These are phyloP conservation scores for Gerris buenoi DNA, from an alignment of 1,140 invertebrate species.

Conservation along the genomic window DNA sequence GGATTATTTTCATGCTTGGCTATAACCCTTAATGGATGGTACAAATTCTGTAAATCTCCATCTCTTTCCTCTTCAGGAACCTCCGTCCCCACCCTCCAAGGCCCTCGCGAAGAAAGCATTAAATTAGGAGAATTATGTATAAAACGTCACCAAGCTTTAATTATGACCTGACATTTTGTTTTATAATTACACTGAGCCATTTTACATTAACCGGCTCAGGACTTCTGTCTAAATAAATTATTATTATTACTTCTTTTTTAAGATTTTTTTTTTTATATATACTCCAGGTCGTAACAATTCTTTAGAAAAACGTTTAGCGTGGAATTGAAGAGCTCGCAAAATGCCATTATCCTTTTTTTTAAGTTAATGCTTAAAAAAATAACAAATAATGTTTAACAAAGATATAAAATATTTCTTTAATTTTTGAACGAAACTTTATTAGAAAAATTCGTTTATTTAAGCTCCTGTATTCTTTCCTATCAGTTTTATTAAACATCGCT, in stretches of 20 bases:
- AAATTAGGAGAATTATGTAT: background rate
- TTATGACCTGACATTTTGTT: background rate
- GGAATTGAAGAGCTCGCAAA: too few species aligned
- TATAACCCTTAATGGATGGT: background rate
- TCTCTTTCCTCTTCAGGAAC: background rate
- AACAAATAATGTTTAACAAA: too few species aligned
- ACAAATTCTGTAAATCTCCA: background rate
- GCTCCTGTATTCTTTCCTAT: too few species aligned
- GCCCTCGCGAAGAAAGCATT: background rate
- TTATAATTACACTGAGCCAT: background rate
- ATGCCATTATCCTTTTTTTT: too few species aligned
- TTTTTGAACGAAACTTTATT: too few species aligned
- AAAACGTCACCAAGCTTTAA: background rate
- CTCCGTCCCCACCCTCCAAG: background rate
- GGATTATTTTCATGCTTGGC: background rate
- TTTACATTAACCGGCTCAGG: background rate
- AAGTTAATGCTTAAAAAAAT: too few species aligned
- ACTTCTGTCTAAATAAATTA: background rate
- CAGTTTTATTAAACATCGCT: too few species aligned
- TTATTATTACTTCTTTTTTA: background rate
- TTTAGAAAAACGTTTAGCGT: too few species aligned
- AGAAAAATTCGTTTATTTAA: too few species aligned
- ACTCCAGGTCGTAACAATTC: too few species aligned
- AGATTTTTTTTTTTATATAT: too few species aligned
- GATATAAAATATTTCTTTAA: too few species aligned